phyloP scores from a whole-genome alignment of 2,113 vertebrate species.

The Rattus norvegicus region GRCr8 NC_086036.1:46826501-46827000 shows the following conservation, averaged over 20 bases:
- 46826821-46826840: background rate
- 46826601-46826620: conserved; percentile 23
- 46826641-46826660: background rate
- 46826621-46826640: background rate
- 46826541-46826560: background rate
- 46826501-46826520: background rate
- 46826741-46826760: background rate
- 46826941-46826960: background rate
- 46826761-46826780: background rate
- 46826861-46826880: background rate
- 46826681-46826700: background rate
- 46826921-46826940: background rate
- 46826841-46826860: background rate
- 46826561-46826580: background rate
- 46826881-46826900: background rate
- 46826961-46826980: background rate
- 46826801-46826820: background rate
- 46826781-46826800: background rate
- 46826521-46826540: background rate
- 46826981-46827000: background rate
- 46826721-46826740: background rate
- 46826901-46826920: background rate
- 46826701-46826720: background rate
- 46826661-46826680: background rate
- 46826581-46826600: background rate